A percentile compares a stretch with the other conserved stretches of the same genome.
Conservation (phyloP, 2,888 invertebrate species). For the Geophilus truncorum region DNA sequence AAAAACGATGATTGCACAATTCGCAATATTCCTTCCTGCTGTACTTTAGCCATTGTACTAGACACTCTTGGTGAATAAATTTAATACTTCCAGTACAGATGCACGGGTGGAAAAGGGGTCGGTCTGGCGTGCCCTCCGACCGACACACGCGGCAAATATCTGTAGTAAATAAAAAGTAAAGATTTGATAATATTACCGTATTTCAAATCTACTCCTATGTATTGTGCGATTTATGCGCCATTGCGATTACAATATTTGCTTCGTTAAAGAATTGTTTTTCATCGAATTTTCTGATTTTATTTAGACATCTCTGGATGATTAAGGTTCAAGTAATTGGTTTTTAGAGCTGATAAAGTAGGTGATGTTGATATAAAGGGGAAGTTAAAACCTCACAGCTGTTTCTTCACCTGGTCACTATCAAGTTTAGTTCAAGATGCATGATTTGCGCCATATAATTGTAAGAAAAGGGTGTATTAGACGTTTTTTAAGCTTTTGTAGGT, state of each 20-base stretch:
- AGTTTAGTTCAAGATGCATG: neutral
- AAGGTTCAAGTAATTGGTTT: no score
- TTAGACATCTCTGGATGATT: no score
- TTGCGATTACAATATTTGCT: neutral
- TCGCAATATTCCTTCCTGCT: slow-evolving; percentile 98
- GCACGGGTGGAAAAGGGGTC: slow-evolving; percentile 95
- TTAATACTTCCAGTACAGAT: slow-evolving; percentile 99
- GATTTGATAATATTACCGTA: no score
- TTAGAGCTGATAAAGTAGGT: no score
- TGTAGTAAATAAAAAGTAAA: no score
- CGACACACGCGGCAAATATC: slow-evolving; percentile 98
- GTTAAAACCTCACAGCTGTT: neutral
- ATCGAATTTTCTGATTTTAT: neutral
- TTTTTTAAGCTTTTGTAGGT: neutral
- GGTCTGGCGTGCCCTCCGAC: slow-evolving; percentile 84
- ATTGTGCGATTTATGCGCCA: neutral
- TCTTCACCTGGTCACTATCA: neutral
- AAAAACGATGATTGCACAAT: slow-evolving; percentile 93
- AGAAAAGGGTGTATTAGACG: neutral
- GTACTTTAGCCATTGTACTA: slow-evolving; percentile 98
- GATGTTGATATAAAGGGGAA: no score
- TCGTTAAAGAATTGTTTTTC: neutral
- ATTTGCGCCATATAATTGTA: neutral
- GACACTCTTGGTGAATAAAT: slow-evolving; percentile 97
- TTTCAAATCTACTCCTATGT: no score